phyloP scores from a whole-genome alignment of 2,797 vertebrate genomes.

The Fistularia tabacaria region DNA sequence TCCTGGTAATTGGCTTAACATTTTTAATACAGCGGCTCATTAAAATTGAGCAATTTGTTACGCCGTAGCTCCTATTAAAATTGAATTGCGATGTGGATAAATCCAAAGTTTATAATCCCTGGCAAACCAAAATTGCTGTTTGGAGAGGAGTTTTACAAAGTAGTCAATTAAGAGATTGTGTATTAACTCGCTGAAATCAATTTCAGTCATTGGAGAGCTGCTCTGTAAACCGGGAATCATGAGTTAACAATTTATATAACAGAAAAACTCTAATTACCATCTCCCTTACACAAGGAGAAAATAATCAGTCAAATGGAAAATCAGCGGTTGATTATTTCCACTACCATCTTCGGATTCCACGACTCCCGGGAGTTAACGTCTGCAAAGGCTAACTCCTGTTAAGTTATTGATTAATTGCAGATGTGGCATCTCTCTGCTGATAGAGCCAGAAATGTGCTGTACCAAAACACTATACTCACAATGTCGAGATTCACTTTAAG shows the following conservation, averaged over 20 bases:
- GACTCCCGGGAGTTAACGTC: slow-evolving; percentile 19
- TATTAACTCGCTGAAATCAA: slow-evolving; percentile 2
- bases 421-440: slow-evolving; percentile 9
- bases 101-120: not conserved
- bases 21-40: too few species aligned
- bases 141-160: not conserved
- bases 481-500: slow-evolving; percentile 25
- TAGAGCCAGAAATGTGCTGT: slow-evolving; percentile 20
- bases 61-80: too few species aligned
- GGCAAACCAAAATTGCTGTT: not conserved
- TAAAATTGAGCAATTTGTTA: too few species aligned
- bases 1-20: too few species aligned
- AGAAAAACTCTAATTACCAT: not conserved
- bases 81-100: not conserved
- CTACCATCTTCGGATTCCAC: slow-evolving; percentile 10
- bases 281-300: not conserved
- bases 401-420: not conserved
- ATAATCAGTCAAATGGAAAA: slow-evolving; percentile 13
- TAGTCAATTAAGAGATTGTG: slow-evolving; percentile 9
- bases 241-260: slow-evolving; percentile 1
- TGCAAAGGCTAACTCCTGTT: slow-evolving; percentile 18
- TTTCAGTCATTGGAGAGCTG: slow-evolving; percentile 2
- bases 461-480: slow-evolving; percentile 8
- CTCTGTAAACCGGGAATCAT: slow-evolving; percentile 6
- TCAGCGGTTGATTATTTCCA: not conserved